These are phyloP conservation scores for Urosaurus nigricauda DNA, from an alignment of 2,797 vertebrate species.

Conservation along the genomic window DNA sequence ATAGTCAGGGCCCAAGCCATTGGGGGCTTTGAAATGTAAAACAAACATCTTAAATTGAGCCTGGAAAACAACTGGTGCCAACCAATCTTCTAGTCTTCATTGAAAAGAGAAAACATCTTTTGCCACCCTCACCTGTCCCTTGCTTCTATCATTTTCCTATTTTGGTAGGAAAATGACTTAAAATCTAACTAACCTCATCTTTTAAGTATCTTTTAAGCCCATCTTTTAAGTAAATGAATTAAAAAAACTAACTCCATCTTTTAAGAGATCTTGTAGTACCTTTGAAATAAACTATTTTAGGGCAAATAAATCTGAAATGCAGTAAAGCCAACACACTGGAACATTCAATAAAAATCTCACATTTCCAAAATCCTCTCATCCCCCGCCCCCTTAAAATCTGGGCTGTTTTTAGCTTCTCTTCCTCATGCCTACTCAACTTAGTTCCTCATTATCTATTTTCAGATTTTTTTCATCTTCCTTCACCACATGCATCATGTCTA, in stretches of 20 bases:
- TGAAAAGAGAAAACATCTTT: not conserved
- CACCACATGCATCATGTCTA: not conserved
- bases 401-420: not conserved
- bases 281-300: too few species aligned
- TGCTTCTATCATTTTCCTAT: not conserved
- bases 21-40: not conserved
- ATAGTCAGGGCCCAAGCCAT: not conserved
- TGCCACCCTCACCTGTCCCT: not conserved
- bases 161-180: not conserved
- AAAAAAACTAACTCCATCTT: not conserved
- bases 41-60: not conserved
- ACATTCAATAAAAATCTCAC: not conserved
- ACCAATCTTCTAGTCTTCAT: not conserved
- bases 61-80: not conserved
- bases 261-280: too few species aligned
- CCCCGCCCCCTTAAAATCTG: too few species aligned
- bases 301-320: not conserved
- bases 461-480: not conserved
- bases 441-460: conserved; percentile 5
- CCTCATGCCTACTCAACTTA: not conserved
- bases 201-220: too few species aligned
- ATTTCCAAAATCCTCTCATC: not conserved
- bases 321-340: not conserved
- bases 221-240: not conserved
- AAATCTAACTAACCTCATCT: not conserved